phyloP scores from a whole-genome alignment of 64 coral and sea anemone species.

The Pachyseris speciosa region DNA sequence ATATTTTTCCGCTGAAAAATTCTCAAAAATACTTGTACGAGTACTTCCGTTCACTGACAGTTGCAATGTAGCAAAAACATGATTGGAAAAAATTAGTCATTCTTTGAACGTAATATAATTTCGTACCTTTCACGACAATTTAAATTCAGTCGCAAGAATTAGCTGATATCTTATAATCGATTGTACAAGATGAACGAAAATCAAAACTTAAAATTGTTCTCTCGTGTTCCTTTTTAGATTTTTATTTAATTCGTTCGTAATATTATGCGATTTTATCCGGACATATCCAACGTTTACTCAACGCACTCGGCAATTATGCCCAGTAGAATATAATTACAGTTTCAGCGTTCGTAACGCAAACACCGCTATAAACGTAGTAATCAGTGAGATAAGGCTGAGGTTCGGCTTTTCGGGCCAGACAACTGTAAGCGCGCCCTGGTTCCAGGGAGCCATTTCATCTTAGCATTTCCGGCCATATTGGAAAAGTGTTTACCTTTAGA shows the following conservation, averaged over 20 bases:
- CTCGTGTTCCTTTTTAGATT: neutral
- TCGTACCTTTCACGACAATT: conserved; percentile 4
- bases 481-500: conserved; percentile 52
- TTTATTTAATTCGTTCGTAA: neutral
- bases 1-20: neutral
- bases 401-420: neutral
- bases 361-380: neutral
- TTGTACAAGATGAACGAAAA: conserved; percentile 5
- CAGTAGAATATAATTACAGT: neutral
- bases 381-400: neutral
- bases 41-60: neutral
- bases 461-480: conserved; percentile 54
- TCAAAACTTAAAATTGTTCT: conserved; percentile 44
- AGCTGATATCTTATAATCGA: conserved; percentile 1
- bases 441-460: conserved; percentile 11
- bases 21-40: neutral
- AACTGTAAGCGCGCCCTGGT: conserved; percentile 6
- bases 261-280: neutral
- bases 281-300: neutral
- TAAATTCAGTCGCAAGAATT: neutral
- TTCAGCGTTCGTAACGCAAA: conserved; percentile 13
- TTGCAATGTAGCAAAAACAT: neutral
- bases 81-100: neutral
- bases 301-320: neutral
- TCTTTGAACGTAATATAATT: neutral